A percentile compares a stretch with the other conserved stretches of the same genome.
Evolutionary conservation across 1,140 invertebrate genomes (phyloP).

Genomic region (Leucophenga varia): DNA sequence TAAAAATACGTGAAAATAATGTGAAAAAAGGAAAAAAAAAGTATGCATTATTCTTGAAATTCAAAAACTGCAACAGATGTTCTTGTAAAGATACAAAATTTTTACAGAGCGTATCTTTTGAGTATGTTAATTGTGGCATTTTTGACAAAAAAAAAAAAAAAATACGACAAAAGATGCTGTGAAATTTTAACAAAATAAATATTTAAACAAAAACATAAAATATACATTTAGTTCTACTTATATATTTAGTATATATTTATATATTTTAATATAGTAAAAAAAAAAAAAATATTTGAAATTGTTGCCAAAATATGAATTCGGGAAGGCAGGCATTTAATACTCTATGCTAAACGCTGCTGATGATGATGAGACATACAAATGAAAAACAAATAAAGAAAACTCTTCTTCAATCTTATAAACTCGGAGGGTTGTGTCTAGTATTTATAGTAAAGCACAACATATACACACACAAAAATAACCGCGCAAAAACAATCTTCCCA

Average conservation of each 20-base stretch:
- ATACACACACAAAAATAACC: neutral
- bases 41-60: neutral
- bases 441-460: no score
- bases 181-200: no score
- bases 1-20: conserved; percentile 21
- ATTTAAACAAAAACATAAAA: conserved; percentile 32
- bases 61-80: neutral
- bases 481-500: no score
- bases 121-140: conserved; percentile 36
- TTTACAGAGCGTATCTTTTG: no score
- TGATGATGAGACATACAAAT: conserved; percentile 19
- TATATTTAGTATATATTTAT: no score
- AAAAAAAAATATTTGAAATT: neutral
- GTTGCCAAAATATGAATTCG: conserved; percentile 14
- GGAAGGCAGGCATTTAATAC: no score
- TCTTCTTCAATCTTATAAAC: neutral
- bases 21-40: conserved; percentile 10
- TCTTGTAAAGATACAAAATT: no score
- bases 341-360: conserved; percentile 17
- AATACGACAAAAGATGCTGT: no score
- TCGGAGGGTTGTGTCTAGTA: no score
- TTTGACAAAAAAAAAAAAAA: no score
- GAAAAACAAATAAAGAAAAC: conserved; percentile 11
- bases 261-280: no score
- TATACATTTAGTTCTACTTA: conserved; percentile 31